A percentile compares a stretch with the other conserved stretches of the same genome.
These are phyloP conservation scores for Polia nebulosa DNA, from an alignment of 2,888 invertebrate species.

Conservation along the genomic window DNA sequence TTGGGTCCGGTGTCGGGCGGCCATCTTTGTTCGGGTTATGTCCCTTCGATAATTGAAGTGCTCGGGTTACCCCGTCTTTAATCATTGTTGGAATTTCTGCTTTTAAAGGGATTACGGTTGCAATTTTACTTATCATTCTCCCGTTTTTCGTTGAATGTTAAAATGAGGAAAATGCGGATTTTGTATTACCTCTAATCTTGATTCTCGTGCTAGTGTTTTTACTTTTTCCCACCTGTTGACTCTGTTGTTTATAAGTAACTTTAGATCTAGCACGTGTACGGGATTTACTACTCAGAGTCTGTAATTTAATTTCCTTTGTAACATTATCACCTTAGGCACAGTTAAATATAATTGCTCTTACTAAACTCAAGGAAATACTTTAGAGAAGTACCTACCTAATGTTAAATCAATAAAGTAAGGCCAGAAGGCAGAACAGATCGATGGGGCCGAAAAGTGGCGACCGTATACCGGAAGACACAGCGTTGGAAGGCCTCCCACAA, in stretches of 20 bases:
- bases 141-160: background rate
- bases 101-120: constrained; percentile 23
- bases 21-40: constrained; percentile 44
- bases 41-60: constrained; percentile 73
- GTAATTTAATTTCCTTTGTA: background rate
- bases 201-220: background rate
- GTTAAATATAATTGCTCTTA: background rate
- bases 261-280: background rate
- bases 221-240: background rate
- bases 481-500: too few relatives aligned
- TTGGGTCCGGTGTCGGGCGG: constrained; percentile 60
- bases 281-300: background rate
- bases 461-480: too few relatives aligned
- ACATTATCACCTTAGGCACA: background rate
- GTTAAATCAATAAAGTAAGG: too few relatives aligned
- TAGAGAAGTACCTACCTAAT: too few relatives aligned
- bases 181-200: background rate
- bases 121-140: constrained; percentile 1
- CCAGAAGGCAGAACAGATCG: too few relatives aligned
- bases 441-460: too few relatives aligned
- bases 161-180: background rate
- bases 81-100: constrained; percentile 53
- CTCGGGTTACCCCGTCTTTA: constrained; percentile 63
- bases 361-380: background rate
- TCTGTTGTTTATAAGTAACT: background rate